phyloP scores from a whole-genome alignment of 2,888 invertebrate genomes.

The Polymixis flavicincta region DNA sequence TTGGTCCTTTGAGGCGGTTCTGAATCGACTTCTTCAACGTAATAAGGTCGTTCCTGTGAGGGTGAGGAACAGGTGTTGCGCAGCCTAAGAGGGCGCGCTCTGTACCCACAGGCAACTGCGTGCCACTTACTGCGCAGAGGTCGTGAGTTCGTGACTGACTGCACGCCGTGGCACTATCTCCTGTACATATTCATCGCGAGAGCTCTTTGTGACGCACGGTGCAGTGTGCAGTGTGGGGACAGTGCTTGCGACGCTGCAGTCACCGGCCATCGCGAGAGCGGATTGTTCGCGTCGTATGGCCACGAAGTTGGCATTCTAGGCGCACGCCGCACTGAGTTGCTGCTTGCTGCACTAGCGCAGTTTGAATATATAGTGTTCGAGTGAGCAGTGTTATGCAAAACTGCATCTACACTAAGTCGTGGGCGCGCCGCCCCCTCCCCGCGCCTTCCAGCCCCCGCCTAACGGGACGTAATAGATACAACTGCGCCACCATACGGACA shows the following conservation, averaged over 20 bases:
- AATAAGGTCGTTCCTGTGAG: background rate
- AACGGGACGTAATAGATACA: constrained; percentile 61
- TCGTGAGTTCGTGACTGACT: constrained; percentile 28
- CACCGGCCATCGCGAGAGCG: background rate
- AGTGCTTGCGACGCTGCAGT: background rate
- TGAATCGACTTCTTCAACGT: background rate
- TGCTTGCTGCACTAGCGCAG: background rate
- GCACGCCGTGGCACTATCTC: constrained; percentile 30
- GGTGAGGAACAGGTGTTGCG: background rate
- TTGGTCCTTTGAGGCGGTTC: background rate
- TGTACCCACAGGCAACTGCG: background rate
- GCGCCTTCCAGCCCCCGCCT: constrained; percentile 27
- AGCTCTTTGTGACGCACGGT: background rate
- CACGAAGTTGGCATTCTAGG: background rate
- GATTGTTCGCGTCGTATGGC: background rate
- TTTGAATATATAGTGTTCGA: background rate
- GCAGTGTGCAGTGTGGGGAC: background rate
- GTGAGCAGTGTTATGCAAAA: constrained; percentile 58
- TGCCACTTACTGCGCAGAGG: background rate
- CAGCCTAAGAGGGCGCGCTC: background rate
- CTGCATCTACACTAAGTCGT: constrained; percentile 52
- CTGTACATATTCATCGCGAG: constrained; percentile 27
- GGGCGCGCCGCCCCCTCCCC: constrained; percentile 26
- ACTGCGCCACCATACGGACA: constrained; percentile 50
- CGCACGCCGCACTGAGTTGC: too few relatives aligned